phyloP scores from a whole-genome alignment of 2,888 invertebrate genomes.

The Nemoura dubitans region DNA sequence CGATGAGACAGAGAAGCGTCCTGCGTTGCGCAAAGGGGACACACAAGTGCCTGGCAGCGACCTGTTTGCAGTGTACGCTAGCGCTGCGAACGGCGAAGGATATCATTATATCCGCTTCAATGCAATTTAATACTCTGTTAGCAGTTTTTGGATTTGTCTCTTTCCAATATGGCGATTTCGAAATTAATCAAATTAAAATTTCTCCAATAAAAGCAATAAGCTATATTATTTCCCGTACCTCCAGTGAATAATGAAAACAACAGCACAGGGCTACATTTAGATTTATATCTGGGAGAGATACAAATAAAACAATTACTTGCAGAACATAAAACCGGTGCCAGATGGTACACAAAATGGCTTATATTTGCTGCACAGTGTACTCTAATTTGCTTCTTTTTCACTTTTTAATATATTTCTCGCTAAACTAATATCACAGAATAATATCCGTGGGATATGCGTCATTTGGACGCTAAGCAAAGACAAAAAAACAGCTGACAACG shows the following conservation, averaged over 20 bases:
- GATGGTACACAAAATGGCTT: not conserved
- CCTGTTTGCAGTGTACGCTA: not conserved
- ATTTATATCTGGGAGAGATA: not conserved
- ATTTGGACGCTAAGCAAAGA: not conserved
- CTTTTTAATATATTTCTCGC: not conserved
- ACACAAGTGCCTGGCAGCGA: not conserved
- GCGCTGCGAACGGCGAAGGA: not conserved
- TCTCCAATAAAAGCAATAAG: slow-evolving; percentile 12
- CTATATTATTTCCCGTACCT: not conserved
- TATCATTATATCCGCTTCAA: not conserved
- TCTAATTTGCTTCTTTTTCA: not conserved
- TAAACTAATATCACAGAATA: not conserved
- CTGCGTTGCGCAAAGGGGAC: not conserved
- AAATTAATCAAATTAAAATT: slow-evolving; percentile 12
- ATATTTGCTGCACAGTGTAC: not conserved
- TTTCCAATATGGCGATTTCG: not conserved
- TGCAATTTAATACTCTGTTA: not conserved
- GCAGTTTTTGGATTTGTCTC: not conserved
- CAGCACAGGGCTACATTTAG: not conserved
- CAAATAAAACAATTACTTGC: not conserved
- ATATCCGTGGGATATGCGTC: not conserved
- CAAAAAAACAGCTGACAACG: not conserved
- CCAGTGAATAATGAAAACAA: not conserved
- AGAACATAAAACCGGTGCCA: not conserved
- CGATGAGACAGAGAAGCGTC: not conserved